Evolutionary conservation across 2,888 invertebrate species (phyloP).

Genomic region (Spodoptera exigua): DNA sequence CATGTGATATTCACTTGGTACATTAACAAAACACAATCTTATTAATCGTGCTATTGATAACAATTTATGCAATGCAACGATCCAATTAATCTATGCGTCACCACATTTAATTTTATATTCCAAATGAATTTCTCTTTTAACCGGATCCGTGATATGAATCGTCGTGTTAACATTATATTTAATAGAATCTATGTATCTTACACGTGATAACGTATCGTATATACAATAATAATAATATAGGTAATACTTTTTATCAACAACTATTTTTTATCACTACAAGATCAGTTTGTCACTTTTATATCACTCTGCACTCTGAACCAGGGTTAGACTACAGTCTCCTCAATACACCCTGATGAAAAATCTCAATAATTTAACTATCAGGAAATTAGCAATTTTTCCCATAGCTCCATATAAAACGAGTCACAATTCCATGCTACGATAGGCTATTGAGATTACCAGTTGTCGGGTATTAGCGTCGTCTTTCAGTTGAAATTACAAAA

Average conservation of each 20-base stretch:
- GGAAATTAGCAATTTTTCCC: not conserved
- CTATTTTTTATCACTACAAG: slow-evolving; percentile 45
- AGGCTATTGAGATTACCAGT: no score
- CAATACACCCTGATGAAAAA: not conserved
- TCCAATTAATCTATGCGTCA: not conserved
- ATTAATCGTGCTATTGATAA: not conserved
- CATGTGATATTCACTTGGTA: no score
- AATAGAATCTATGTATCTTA: slow-evolving; percentile 52
- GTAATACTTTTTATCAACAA: slow-evolving; percentile 61
- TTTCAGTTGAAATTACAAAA: no score
- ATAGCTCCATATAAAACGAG: no score
- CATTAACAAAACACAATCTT: no score
- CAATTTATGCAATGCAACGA: not conserved
- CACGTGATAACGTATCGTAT: slow-evolving; percentile 58
- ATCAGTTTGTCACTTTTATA: slow-evolving; percentile 47
- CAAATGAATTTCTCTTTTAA: not conserved
- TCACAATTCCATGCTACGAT: no score
- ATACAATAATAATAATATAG: slow-evolving; percentile 60
- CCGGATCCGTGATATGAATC: slow-evolving; percentile 38
- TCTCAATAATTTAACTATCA: not conserved
- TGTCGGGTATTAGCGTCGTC: no score
- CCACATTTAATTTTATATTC: not conserved
- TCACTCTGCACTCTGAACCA: slow-evolving; percentile 26
- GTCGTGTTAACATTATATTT: slow-evolving; percentile 30
- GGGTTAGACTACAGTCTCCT: slow-evolving; percentile 1